Conservation (phyloP, 2,797 vertebrate species). For the Scolopax bukidnonensis region DNA sequence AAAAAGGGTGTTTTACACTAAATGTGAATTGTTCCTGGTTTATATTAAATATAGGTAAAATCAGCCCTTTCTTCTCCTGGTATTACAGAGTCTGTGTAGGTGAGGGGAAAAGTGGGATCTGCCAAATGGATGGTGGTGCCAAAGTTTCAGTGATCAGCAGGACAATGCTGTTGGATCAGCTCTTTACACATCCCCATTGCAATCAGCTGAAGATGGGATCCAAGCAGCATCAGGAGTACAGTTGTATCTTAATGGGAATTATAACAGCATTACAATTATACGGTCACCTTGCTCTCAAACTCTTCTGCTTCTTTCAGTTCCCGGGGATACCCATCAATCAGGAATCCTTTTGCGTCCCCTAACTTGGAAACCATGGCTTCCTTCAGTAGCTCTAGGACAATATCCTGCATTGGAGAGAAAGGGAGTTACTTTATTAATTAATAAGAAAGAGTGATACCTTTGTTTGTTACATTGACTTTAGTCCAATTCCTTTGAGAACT, state of each 20-base stretch:
- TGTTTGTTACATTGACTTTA: not conserved
- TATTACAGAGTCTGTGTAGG: not conserved
- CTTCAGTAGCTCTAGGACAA: slow-evolving; percentile 86
- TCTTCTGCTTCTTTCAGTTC: slow-evolving; percentile 88
- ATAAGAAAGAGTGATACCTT: not conserved
- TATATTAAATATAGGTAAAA: not conserved
- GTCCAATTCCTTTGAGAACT: not conserved
- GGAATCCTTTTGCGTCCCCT: slow-evolving; percentile 81
- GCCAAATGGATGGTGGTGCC: not conserved
- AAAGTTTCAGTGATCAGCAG: not conserved
- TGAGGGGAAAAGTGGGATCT: not conserved
- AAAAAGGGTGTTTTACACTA: not conserved
- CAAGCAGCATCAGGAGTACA: not conserved
- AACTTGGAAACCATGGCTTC: slow-evolving; percentile 81
- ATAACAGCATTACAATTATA: not conserved
- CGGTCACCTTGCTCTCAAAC: slow-evolving; percentile 87
- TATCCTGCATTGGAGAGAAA: slow-evolving; percentile 76
- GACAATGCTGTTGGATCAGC: not conserved
- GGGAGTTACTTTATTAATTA: not conserved
- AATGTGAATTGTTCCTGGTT: not conserved
- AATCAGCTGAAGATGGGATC: not conserved
- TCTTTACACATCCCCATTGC: accelerated
- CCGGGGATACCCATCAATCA: slow-evolving; percentile 89
- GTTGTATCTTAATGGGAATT: not conserved
- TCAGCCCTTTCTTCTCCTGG: not conserved